A percentile compares a stretch with the other conserved stretches of the same genome.
Evolutionary conservation across 1,140 invertebrate genomes (phyloP).

Genomic region (Onthophagus taurus): DNA sequence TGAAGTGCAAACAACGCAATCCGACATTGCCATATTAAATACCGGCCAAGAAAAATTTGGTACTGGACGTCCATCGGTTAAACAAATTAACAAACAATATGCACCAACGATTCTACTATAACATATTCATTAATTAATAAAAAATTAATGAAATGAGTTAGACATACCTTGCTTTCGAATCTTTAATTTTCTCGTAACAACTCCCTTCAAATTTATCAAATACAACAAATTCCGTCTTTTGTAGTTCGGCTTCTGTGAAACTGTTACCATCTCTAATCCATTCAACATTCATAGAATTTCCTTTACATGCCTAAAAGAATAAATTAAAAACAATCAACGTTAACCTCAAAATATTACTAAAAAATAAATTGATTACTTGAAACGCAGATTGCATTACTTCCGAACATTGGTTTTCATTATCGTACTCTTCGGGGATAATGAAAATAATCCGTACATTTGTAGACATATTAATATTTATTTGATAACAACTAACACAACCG

Average conservation of each 20-base stretch:
- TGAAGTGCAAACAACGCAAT: conserved; percentile 61
- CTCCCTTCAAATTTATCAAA: conserved; percentile 62
- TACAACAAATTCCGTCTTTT: conserved; percentile 65
- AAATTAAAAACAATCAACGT: conserved; percentile 14
- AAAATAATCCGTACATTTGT: conserved; percentile 29
- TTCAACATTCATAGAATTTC: conserved; percentile 38
- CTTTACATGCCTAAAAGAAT: conserved; percentile 44
- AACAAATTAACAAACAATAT: conserved; percentile 64
- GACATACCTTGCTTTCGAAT: conserved; percentile 58
- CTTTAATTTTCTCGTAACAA: conserved; percentile 53
- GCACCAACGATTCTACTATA: conserved; percentile 66
- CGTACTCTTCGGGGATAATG: conserved; percentile 30
- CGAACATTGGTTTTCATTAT: conserved; percentile 33
- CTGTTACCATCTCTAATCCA: conserved; percentile 43
- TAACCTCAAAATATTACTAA: neutral
- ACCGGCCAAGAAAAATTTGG: conserved; percentile 66
- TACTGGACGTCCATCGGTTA: conserved; percentile 59
- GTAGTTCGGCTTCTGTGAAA: conserved; percentile 41
- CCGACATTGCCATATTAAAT: conserved; percentile 72
- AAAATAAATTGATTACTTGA: conserved; percentile 26
- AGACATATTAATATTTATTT: too few relatives aligned
- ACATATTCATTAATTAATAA: conserved; percentile 15
- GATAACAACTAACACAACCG: neutral
- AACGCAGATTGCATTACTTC: conserved; percentile 40
- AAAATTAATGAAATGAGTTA: conserved; percentile 12